A percentile compares a stretch with the other conserved stretches of the same genome.
Evolutionary conservation across 92 coral and sea anemone species (phyloP).

Genomic region (Siderastrea radians): DNA sequence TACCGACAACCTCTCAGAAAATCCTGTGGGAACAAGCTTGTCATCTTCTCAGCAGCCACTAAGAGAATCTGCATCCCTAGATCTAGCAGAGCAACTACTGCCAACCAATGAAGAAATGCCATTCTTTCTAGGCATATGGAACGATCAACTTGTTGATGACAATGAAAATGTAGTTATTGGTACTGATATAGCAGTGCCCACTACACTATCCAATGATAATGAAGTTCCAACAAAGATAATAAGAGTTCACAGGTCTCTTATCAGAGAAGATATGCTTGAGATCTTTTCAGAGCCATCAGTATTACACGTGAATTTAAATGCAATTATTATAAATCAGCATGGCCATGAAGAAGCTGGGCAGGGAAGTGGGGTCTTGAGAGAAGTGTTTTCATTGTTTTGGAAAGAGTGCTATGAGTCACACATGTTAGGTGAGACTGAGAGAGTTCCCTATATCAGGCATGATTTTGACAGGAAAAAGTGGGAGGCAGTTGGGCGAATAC

Average conservation of each 20-base stretch:
- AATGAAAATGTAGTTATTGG: background rate
- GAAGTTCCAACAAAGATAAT: conserved; percentile 32
- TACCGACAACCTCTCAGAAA: too few species aligned
- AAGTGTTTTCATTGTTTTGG: conserved; percentile 67
- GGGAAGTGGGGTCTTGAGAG: conserved; percentile 69
- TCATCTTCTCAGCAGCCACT: too few species aligned
- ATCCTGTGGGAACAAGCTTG: too few species aligned
- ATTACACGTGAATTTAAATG: conserved; percentile 1
- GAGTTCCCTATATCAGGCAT: conserved; percentile 67
- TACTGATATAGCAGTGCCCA: background rate
- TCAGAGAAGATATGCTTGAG: conserved; percentile 47
- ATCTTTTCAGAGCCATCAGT: conserved; percentile 37
- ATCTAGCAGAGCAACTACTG: too few species aligned
- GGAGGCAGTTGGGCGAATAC: conserved; percentile 73
- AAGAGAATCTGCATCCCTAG: too few species aligned
- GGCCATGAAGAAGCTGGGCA: conserved; percentile 50
- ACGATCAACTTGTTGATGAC: background rate
- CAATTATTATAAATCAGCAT: conserved; percentile 56
- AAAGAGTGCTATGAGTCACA: conserved; percentile 68
- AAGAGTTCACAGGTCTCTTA: conserved; percentile 45
- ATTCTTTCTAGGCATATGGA: background rate
- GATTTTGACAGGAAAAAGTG: conserved; percentile 66
- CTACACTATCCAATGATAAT: conserved; percentile 4
- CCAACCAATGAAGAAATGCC: too few species aligned
- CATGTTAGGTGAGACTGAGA: conserved; percentile 63